Base-by-base conservation (phyloP, 2,113 vertebrate species). In the Regulus satrapa region DNA sequence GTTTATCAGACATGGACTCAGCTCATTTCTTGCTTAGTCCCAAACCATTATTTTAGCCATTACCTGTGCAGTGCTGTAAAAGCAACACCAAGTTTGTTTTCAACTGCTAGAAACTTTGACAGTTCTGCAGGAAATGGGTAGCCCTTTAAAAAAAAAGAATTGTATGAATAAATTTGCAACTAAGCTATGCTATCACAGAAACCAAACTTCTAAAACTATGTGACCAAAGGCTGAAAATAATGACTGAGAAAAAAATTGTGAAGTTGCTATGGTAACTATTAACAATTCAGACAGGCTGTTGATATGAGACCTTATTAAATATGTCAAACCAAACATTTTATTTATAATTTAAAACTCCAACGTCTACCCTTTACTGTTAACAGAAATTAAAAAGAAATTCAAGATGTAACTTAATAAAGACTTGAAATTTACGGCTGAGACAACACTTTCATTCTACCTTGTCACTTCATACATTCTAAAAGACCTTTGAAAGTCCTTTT, bases 221-320 rank as follows among this genome's bases (percentile, higher is more conserved):
- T 81, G 92, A 93, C 95, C 95, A 92, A 93, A 93, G 67, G 75
- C 82, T 91, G 93, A 74, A 93, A 94, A 90, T 96, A 96, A 96
- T 90, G 82, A 83, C 49, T 80, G 92, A 86, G 85, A 83, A 67
- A 81, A 89, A 95, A 94, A 95, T 51, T 90, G 56, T 64, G 64
- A 94, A 49, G 93, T 96, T 97, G 90, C 95, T 95, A 90, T 96
- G 90, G 95, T 41, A 94, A 95, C 93, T 90, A 95, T 86, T 93
- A 95, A 93, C 82, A 85, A 95, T 90, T 94, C 90, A 94, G 90
- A 88, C 93, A 96, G 88, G 79, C 96, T 96, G 93, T 94, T 96
- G 90, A 96, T 93, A 84, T 34, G 76, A 88, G 88, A 92, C 92
- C 75, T 71, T 95, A 94, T 93, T 96, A 95, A 90, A 90, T 84